Evolutionary conservation across 92 coral and sea anemone species (phyloP).

Genomic region (Bergia puertoricense): DNA sequence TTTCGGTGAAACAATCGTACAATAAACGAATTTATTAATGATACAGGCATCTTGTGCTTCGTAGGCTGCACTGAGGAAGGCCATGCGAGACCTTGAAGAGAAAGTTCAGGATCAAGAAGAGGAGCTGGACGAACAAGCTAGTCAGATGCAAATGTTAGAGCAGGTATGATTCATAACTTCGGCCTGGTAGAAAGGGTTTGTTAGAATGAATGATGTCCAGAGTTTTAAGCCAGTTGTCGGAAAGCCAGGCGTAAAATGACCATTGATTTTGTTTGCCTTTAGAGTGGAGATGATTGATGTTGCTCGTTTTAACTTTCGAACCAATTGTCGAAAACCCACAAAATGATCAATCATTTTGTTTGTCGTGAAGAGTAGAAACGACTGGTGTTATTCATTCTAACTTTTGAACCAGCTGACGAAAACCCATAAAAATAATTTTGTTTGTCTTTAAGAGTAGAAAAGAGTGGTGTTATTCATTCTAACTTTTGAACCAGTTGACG

Average conservation of each 20-base stretch:
- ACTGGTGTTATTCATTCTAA: neutral
- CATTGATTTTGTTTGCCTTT: neutral
- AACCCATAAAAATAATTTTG: neutral
- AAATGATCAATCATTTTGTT: neutral
- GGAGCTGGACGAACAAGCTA: conserved; percentile 97
- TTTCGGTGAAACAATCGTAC: neutral
- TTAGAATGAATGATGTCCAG: neutral
- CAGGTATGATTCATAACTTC: conserved; percentile 58
- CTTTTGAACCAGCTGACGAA: neutral
- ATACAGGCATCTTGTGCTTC: neutral
- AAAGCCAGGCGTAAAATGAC: neutral
- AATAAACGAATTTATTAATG: neutral
- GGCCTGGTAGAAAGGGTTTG: neutral
- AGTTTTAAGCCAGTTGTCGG: neutral
- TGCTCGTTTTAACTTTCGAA: neutral
- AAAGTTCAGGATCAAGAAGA: conserved; percentile 93
- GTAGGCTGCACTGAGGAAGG: conserved; percentile 80
- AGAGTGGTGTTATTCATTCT: neutral
- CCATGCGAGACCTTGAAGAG: conserved; percentile 85
- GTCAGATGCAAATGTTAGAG: conserved; percentile 88
- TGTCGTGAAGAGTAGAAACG: too few relatives aligned
- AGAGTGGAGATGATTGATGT: neutral
- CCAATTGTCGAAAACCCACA: neutral
- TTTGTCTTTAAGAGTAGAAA: conserved; percentile 1
- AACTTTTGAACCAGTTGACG: neutral